These are phyloP conservation scores for Drosophila colorata DNA, from an alignment of 2,888 invertebrate species.

Conservation along the genomic window DNA sequence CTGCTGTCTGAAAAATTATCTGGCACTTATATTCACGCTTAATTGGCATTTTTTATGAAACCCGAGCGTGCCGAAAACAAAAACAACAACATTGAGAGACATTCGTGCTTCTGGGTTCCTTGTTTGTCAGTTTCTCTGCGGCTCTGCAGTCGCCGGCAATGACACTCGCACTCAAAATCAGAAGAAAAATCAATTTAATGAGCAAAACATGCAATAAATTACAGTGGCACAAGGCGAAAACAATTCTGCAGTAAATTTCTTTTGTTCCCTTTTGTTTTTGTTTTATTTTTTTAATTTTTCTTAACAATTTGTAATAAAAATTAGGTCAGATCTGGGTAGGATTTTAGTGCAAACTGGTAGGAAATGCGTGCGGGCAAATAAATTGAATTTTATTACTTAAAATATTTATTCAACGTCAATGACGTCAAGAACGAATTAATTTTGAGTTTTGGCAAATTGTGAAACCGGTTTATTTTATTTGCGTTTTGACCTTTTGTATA, in stretches of 20 bases:
- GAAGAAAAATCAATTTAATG: conserved; percentile 81
- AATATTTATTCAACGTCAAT: conserved; percentile 46
- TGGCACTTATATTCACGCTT: conserved; percentile 84
- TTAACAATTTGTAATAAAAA: conserved; percentile 44
- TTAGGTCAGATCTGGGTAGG: conserved; percentile 61
- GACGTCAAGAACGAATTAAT: conserved; percentile 51
- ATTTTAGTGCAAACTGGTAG: conserved; percentile 14
- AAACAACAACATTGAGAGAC: conserved; percentile 48
- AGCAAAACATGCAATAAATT: conserved; percentile 82
- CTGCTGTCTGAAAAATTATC: conserved; percentile 83
- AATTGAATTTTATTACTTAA: conserved; percentile 58
- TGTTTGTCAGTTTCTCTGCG: conserved; percentile 36
- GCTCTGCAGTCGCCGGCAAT: conserved; percentile 61
- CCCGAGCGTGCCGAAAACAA: conserved; percentile 70
- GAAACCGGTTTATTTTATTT: conserved; percentile 69
- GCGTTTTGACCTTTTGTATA: conserved; percentile 59
- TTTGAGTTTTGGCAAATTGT: conserved; percentile 41
- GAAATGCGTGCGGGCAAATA: conserved; percentile 35
- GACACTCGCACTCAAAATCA: conserved; percentile 83
- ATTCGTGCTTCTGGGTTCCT: conserved; percentile 77
- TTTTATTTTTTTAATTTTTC: conserved; percentile 16
- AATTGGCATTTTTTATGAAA: conserved; percentile 84
- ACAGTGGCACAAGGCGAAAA: conserved; percentile 58
- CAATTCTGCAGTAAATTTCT: conserved; percentile 65
- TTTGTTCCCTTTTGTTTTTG: conserved; percentile 32